phyloP scores from a whole-genome alignment of 2,888 invertebrate genomes.

The Entomobrya multifasciata region DNA sequence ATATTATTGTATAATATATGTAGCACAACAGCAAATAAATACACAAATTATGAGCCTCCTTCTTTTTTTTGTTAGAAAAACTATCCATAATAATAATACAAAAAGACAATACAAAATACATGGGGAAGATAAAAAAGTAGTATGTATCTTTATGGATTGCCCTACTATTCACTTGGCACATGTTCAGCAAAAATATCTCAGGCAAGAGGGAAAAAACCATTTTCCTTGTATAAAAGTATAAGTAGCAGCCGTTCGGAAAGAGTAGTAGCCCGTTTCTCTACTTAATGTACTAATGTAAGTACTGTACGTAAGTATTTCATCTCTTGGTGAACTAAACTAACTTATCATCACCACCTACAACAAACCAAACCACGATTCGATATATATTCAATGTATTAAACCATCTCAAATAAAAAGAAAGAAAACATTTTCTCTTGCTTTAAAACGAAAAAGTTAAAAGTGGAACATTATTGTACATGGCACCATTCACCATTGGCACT shows the following conservation, averaged over 20 bases:
- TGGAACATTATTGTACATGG: background rate
- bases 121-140: constrained; percentile 6
- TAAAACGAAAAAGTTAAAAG: constrained; percentile 3
- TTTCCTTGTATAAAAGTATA: constrained; percentile 22
- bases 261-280: background rate
- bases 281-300: no score
- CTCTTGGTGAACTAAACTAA: constrained; percentile 7
- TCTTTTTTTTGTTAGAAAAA: background rate
- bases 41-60: constrained; percentile 46
- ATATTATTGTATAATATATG: constrained; percentile 16
- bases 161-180: constrained; percentile 53
- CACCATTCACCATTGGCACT: constrained; percentile 8
- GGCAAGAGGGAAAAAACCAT: constrained; percentile 32
- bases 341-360: constrained; percentile 35
- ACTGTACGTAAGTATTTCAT: background rate
- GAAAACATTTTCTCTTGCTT: constrained; percentile 40
- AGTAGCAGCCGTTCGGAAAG: background rate
- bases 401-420: constrained; percentile 6
- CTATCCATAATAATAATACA: constrained; percentile 5
- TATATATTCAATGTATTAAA: constrained; percentile 49
- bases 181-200: constrained; percentile 39
- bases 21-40: constrained; percentile 35
- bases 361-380: constrained; percentile 15
- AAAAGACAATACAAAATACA: constrained; percentile 27
- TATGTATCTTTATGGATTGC: constrained; percentile 38